Base-by-base conservation (phyloP, 2,797 vertebrate species). In the Gallinago solitaria region DNA sequence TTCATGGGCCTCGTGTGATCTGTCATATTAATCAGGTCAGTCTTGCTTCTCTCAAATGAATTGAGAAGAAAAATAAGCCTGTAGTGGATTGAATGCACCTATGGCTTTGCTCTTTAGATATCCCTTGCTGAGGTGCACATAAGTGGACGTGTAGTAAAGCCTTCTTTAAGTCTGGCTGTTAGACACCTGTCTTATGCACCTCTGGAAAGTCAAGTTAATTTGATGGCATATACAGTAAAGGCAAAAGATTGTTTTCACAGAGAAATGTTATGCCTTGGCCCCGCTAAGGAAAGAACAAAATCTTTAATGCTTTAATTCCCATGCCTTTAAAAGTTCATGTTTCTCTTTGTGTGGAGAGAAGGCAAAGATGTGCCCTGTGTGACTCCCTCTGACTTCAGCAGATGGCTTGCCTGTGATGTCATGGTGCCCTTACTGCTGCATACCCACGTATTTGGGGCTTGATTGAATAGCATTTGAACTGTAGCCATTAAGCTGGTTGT, bases 391-490 rank as follows among this genome's bases (percentile, higher is more conserved):
- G 92, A 96, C 50, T 94, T 95, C 86, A 96, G 68, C 95, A 94
- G 97, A 95, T 96, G 84, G 89, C 82, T 96, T 90, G 87, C 47
- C 76, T 93, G 5, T 97, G 97, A 97, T 95, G 95, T 98, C 97
- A 97, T 96, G 89, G 37, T 94, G 83, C 94, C 96, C 61, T 97
- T 97, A 93, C 86, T 97, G 95, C 91, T 88, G 76, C 82, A 56
- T 93, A 23, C 88, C 90, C 90, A 45, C 63, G 10, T 54, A 81
- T 79, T 83, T 13, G 2, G 48, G 82, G 37, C 67, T 87, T 88
- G 92, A 94, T 41, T 95, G 95, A 97, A 71, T 60, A 94, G 95
- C 93, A 63, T 96, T 97, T 97, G 93, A 97, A 94, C 80, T 35
- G 82, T 64, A 92, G 95, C 97, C 89, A 93, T 97, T 97, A 96